Evolutionary conservation across 1,140 invertebrate genomes (phyloP).

Genomic region (Liolophura sinensis): DNA sequence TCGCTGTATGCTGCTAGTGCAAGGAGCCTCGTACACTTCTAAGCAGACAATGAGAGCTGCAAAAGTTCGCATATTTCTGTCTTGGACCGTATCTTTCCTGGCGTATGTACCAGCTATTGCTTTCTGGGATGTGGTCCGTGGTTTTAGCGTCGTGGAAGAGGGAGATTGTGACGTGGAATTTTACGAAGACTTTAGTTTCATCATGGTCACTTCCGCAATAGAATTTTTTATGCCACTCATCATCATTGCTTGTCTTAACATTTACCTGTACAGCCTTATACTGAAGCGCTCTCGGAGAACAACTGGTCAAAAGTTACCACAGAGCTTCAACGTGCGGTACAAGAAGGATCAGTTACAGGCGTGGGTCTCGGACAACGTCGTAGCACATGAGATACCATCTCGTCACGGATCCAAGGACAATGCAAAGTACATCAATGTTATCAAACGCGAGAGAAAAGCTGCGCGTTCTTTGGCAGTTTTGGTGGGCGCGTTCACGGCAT

Average conservation of each 20-base stretch:
- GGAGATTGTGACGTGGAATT: conserved; percentile 39
- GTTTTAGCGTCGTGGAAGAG: conserved; percentile 13
- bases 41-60: conserved; percentile 22
- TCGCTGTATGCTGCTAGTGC: conserved; percentile 25
- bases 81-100: conserved; percentile 29
- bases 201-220: conserved; percentile 22
- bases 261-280: neutral
- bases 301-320: too few species aligned
- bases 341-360: too few species aligned
- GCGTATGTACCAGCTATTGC: conserved; percentile 40
- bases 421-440: too few species aligned
- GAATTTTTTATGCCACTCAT: conserved; percentile 36
- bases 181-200: conserved; percentile 24
- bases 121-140: conserved; percentile 35
- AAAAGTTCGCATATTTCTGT: conserved; percentile 15
- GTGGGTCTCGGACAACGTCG: too few species aligned
- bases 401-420: too few species aligned
- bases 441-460: conserved; percentile 19
- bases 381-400: too few species aligned
- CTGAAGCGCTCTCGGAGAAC: too few species aligned
- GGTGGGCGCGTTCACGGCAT: conserved; percentile 26
- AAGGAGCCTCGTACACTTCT: conserved; percentile 22
- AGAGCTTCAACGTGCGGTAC: too few species aligned
- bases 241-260: conserved; percentile 22
- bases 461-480: conserved; percentile 27